Conservation (phyloP, 2,113 vertebrate genomes). For the Zosterops hypoxanthus region DNA sequence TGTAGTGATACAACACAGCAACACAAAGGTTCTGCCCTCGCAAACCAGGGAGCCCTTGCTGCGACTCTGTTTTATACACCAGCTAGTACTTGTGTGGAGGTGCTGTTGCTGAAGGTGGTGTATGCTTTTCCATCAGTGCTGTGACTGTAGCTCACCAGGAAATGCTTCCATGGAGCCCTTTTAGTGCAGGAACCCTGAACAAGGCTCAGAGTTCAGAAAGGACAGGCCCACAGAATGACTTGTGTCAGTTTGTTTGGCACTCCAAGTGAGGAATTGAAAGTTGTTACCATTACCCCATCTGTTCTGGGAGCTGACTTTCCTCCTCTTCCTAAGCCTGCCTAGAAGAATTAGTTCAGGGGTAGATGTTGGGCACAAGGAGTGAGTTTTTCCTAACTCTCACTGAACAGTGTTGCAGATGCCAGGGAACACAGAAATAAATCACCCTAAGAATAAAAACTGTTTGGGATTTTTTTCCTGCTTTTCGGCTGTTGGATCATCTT, state of each 20-base stretch:
- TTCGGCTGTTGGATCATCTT: not conserved
- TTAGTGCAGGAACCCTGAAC: fast-evolving
- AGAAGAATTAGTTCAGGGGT: not conserved
- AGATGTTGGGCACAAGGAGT: not conserved
- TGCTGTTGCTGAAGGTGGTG: not conserved
- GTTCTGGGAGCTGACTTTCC: not conserved
- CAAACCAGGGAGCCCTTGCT: not conserved
- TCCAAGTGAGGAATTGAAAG: not conserved
- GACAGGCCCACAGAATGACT: not conserved
- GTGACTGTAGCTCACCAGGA: not conserved
- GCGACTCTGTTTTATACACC: not conserved
- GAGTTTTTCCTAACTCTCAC: not conserved
- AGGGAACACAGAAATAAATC: not conserved
- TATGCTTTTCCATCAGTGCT: not conserved
- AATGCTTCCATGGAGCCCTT: fast-evolving
- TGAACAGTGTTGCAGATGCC: not conserved
- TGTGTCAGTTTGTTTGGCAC: not conserved
- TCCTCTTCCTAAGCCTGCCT: not conserved
- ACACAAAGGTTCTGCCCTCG: not conserved
- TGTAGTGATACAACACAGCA: not conserved
- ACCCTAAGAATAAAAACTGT: not conserved
- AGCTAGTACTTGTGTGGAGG: not conserved
- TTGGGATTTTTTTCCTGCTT: not conserved
- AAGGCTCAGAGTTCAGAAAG: not conserved
- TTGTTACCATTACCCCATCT: not conserved